Base-by-base conservation (phyloP, 2,888 invertebrate genomes). In the Synanthedon formicaeformis region DNA sequence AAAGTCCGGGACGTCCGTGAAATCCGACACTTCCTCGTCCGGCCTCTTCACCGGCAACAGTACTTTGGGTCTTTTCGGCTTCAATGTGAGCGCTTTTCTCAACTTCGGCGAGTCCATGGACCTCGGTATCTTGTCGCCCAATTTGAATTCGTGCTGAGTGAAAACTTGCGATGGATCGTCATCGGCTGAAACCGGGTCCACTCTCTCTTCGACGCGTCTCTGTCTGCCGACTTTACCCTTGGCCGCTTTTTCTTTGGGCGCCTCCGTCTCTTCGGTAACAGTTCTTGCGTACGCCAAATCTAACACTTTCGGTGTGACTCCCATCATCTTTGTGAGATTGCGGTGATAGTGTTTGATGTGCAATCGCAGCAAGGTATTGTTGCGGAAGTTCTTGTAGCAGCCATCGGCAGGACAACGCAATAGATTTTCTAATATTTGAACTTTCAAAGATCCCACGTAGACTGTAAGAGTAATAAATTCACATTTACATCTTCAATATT, bases 281-380 rank as follows among this genome's bases (percentile, higher is more conserved):
- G 94, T 92, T 59, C 96, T 89, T 1, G 95, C 95, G 60, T 93
- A 93, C 0, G 96, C 96, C 56, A 96, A 78, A 73, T 96, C 96
- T 16, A 94, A 90, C 54, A 96, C 96, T 76, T 96, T 96, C 0
- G 96, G 95, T 0, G 95, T 94, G 0, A 90, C 90, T 3, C 94
- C 95, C 59, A 95, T 81, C 73, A 91, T 72, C 56, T 93, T 92
- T 2, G 91, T 90, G 55, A 94, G 89, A 59, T 95, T 94, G 2
- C 92, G 91, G 78, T 97, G 98, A 76, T 97, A 97, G 75, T 98
- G 97, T 69, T 97, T 97, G 48, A 97, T 93, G 73, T 98, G 98
- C 91, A 96, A 97, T 81, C 94, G 93, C 8, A 98, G 84, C 51
- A 97, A 90, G 58, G 94, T 96, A 70, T 96, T 96, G 71, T 96